phyloP scores from a whole-genome alignment of 2,888 invertebrate genomes.

The Apamea monoglypha region DNA sequence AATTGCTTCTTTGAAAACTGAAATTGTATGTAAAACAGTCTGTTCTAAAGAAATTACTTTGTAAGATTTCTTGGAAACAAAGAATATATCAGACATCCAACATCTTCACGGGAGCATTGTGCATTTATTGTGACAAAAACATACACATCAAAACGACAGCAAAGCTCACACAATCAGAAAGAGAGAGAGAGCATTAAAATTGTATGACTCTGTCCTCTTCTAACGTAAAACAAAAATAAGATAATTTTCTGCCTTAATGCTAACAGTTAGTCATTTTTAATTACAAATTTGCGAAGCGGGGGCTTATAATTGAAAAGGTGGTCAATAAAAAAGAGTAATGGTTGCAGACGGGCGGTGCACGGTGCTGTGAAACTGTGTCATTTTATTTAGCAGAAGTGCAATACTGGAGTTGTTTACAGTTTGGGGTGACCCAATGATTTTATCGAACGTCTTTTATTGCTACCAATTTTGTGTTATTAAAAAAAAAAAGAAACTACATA shows the following conservation, averaged over 20 bases:
- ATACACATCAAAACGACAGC: neutral
- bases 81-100: neutral
- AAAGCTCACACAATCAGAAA: neutral
- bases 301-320: conserved; percentile 13
- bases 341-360: neutral
- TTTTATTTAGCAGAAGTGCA: conserved; percentile 5
- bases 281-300: conserved; percentile 7
- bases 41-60: neutral
- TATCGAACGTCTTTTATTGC: too few species aligned
- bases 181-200: neutral
- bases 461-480: neutral
- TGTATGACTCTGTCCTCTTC: neutral
- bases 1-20: neutral
- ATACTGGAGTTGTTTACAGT: neutral
- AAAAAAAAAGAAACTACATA: neutral
- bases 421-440: neutral
- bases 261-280: conserved; percentile 34
- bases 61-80: neutral
- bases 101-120: neutral
- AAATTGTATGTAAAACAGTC: neutral
- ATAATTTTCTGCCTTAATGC: neutral
- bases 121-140: neutral
- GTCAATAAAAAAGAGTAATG: conserved; percentile 12
- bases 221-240: neutral
- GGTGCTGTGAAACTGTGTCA: neutral